Evolutionary conservation across 2,113 vertebrate species (phyloP), one percentile per base, ranked within the genome.

Genomic region (Lontra canadensis): DNA sequence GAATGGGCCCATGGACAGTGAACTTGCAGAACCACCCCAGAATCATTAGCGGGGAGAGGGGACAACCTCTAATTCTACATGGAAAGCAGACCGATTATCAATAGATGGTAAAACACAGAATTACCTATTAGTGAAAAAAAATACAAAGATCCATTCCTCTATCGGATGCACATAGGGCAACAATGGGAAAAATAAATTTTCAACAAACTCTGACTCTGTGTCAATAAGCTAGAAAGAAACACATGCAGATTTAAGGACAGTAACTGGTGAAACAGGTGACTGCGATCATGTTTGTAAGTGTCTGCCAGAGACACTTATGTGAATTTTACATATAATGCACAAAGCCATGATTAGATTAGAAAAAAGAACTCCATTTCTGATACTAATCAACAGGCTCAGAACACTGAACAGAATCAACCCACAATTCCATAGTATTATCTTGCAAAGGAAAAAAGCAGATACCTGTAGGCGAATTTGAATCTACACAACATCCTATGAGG

Each of bases 401-500:
- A 74, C 76, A 74, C 39, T 52, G 86, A 91, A 55, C 29, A 84
- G 42, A 49, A 95, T n/a, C 94, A 31, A 85, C 76, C 63, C 86
- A 81, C 47, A 63, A 39, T 15, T 81, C 10, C 8, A 92, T 34
- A 84, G 49, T 44, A 82, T 78, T 80, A 36, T 83, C 84, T 57
- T 81, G 89, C 61, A 73, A 61, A 92, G 90, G 21, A 65, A 90
- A 76, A 71, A 78, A 71, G 47, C 34, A 36, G 26, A 2, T 47
- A 81, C 83, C 79, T 74, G 85, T 85, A 97, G 80, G 59, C 88
- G 84, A 65, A 95, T 88, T 36, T 85, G 84, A 69, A 96, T 89
- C 80, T 57, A 65, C 90, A 17, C 73, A 79, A 39, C 31, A 81
- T 89, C 44, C 26, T 49, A 92, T 18, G 47, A 92, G 90, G 73